Conservation (phyloP, 2,797 vertebrate species). For the Xyrichtys novacula region DNA sequence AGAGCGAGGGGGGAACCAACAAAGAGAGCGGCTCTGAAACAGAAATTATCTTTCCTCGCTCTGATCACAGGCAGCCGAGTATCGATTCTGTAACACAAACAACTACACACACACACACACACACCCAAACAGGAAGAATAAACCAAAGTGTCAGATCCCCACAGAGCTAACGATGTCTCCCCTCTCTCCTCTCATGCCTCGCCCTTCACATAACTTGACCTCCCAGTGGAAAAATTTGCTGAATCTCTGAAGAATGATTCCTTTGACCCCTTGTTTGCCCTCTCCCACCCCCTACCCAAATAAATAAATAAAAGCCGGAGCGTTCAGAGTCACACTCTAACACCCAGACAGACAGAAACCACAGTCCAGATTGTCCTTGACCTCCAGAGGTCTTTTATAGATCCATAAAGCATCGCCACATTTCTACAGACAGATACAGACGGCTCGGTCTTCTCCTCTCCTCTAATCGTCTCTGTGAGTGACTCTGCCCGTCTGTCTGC, state of each 20-base stretch:
- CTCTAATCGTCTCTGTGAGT: constrained; percentile 3
- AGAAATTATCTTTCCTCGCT: constrained; percentile 21
- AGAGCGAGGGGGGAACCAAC: constrained; percentile 22
- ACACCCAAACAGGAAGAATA: constrained; percentile 9
- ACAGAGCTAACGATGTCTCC: constrained; percentile 23
- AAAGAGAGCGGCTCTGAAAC: constrained; percentile 17
- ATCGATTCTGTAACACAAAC: constrained; percentile 46
- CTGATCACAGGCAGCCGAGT: constrained; percentile 21
- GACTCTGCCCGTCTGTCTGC: constrained; percentile 6
- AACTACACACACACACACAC: constrained; percentile 32
- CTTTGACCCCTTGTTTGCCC: constrained; percentile 35
- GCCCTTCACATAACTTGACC: constrained; percentile 48
- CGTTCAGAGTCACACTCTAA: constrained; percentile 10
- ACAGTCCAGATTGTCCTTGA: constrained; percentile 35
- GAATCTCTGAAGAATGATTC: constrained; percentile 33
- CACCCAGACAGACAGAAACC: constrained; percentile 18
- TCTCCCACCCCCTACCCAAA: constrained; percentile 13
- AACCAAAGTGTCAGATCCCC: constrained; percentile 7
- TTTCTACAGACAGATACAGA: constrained; percentile 11
- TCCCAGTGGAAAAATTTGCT: constrained; percentile 36
- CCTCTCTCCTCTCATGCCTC: constrained; percentile 19
- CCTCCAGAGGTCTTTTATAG: constrained; percentile 23
- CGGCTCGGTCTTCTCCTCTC: constrained; percentile 8
- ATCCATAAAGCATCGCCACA: constrained; percentile 52
- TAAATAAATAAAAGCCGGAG: constrained; percentile 32